Base-by-base conservation (phyloP, 2,113 vertebrate species). In the Rhipidura dahli region DNA sequence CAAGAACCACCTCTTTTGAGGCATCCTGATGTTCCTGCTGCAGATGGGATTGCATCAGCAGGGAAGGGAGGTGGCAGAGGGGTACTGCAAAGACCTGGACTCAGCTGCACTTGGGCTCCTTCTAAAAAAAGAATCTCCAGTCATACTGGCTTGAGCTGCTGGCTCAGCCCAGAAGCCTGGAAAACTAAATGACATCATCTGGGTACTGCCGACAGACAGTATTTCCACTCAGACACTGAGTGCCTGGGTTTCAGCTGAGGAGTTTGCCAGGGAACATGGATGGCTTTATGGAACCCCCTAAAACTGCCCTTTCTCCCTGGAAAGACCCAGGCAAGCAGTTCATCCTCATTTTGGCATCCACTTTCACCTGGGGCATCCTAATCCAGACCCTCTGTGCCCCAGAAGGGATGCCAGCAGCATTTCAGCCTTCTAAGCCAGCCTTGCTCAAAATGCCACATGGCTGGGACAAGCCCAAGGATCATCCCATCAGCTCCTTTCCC, bases 131-230 rank as follows among this genome's bases (percentile, higher is more conserved):
- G 91, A 76, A 64, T 65, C 65, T 82, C 84, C 61, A 93, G 83
- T 94, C 91, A 93, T 91, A 60, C 81, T 96, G 93, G 80, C 95
- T 95, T 1, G 1, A 89, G 91, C 81, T 95, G 93, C 89, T 96
- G 93, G 93, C 93, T 95, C 94, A 94, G 73, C 61, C 91, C 83
- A 94, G 93, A 75, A 95, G 93, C 89, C 87, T 97, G 94, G 87
- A 96, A 97, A 95, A 96, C 93, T 61, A 56, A 76, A 87, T 97
- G 51, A 96, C 94, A 94, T 97, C 94, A 96, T 94, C 91, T 93
- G 84, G 51, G 95, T 84, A 79, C 78, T 2, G 39, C 56, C 3
- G 10, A 76, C 85, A 88, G 73, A 57, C 19, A 3, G 8, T 68
- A 64, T 93, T 93, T 96, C 87, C 89, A 91, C 95, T 87, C 57